Evolutionary conservation across 2,797 vertebrate genomes (phyloP), one percentile per base, ranked within the genome.

Genomic region (Bufotes viridis): DNA sequence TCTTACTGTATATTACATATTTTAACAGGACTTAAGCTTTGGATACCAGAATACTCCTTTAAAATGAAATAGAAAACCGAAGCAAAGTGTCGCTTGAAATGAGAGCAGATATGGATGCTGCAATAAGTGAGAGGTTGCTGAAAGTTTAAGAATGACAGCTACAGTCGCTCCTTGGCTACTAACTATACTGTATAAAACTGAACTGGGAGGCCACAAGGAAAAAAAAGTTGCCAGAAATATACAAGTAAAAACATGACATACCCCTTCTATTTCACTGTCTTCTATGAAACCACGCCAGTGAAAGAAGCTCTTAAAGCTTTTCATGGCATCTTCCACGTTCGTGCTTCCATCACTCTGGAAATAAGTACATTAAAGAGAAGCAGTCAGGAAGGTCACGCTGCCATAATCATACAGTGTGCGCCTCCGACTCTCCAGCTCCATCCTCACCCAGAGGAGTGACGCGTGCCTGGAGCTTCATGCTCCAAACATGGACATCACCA

Each of bases 251-350:
- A 34, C 34, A 53, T n/a, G 24, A 86, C 85, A 58, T 86, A 80
- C 76, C 85, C 60, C 74, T 78, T 78, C 61, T 86, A 80, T 80
- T 70, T 79, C 63, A 86, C 18, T 12, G 70, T 85, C 84, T 85
- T 85, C 84, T 78, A 78, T 53, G 74, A 65, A 85, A 78, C 49
- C 51, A n/a, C 74, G 49, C 26, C 75, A 78, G 58, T 85, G 84
- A 85, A 85, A 78, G 58, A 17, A 78, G 58, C 84, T 78, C 58
- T 85, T 85, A 85, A 85, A 85, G 84, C 84, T 85, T 85, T 51
- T 78, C 72, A 86, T 14, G 49, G 76, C 75, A 65, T 79, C 75
- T 13, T 86, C 85, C 75, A 53, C 65, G 74, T 34, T 87, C 51
- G 17, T 1, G 42, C 85, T 65, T 29, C 85, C 85, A 87, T 87